Evolutionary conservation across 2,888 invertebrate species (phyloP), one percentile per base, ranked within the genome.

Genomic region (Apodemia zela): DNA sequence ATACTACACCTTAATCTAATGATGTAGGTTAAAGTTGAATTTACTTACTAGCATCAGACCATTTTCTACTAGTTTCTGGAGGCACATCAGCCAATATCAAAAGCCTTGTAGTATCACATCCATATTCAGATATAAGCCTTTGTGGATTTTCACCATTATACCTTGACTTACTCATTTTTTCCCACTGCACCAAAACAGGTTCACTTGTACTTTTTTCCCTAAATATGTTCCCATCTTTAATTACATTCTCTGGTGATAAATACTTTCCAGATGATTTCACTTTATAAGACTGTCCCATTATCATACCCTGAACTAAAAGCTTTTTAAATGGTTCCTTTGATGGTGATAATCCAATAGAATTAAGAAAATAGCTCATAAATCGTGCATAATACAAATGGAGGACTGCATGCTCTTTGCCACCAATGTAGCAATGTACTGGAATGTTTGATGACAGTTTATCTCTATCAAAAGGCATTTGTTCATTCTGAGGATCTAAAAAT

Each of bases 81-180:
- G 98, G 95, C 21, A 98, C 97, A 86, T 97, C 97, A 1, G 96
- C 96, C 66, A 99, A 91, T 68, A 99, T 96, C 60, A 98, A 94
- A 42, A 99, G 91, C 63, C 99, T 93, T 3, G 98, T 98, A 17
- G 98, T 96, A 82, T 99, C 99, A 67, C 96, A 94, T 1, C 99
- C 98, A 86, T 97, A 97, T 69, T 94, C 92, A 1, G 92, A 80
- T 63, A 99, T 93, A 80, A 99, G 93, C 63, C 95, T 94, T 71
- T 94, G 93, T 13, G 99, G 99, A 85, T 98, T 97, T n/a, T 98
- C 96, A 0, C 99, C 99, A 88, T 99, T 99, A 72, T 95, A 92
- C 84, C 99, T 99, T 0, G 99, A 99, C 90, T 99, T 99, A 74
- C 98, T 98, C 99, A 99, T 99, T 93, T 99, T 99, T 80, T 99